phyloP scores from a whole-genome alignment of 2,888 invertebrate species.

The Dendrolimus houi region DNA sequence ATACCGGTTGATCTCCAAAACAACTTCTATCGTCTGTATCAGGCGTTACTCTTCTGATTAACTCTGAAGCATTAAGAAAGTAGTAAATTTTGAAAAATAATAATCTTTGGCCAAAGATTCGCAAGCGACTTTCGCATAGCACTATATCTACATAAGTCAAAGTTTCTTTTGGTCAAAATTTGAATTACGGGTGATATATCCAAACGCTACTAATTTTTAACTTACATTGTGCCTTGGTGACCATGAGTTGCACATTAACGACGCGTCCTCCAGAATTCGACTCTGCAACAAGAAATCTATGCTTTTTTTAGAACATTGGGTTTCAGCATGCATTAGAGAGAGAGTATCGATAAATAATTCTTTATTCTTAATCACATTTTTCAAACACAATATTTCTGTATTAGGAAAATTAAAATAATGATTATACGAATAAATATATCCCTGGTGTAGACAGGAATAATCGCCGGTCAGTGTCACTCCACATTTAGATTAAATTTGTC shows the following conservation, averaged over 20 bases:
- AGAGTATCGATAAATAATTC: too few species aligned
- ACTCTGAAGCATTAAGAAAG: too few species aligned
- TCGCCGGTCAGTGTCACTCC: too few species aligned
- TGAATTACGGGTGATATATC: neutral
- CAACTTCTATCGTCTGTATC: too few species aligned
- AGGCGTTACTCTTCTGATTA: too few species aligned
- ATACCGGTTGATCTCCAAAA: too few species aligned
- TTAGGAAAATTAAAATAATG: too few species aligned
- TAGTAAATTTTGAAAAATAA: neutral
- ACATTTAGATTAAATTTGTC: too few species aligned
- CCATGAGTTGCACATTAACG: conserved; percentile 94
- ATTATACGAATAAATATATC: too few species aligned
- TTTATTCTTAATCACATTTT: too few species aligned
- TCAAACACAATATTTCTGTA: too few species aligned
- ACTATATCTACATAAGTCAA: conserved; percentile 3
- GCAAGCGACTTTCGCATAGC: conserved; percentile 43
- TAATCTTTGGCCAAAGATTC: conserved; percentile 64
- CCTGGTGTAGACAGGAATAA: too few species aligned
- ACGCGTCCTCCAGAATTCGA: conserved; percentile 92
- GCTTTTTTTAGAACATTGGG: conserved; percentile 25
- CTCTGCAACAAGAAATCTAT: conserved; percentile 81
- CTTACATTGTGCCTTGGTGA: conserved; percentile 93
- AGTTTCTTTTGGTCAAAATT: neutral
- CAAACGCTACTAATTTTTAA: conserved; percentile 26
- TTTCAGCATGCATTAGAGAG: conserved; percentile 24